Conservation (phyloP, 2,888 invertebrate genomes). For the Cordylochernes scorpioides region DNA sequence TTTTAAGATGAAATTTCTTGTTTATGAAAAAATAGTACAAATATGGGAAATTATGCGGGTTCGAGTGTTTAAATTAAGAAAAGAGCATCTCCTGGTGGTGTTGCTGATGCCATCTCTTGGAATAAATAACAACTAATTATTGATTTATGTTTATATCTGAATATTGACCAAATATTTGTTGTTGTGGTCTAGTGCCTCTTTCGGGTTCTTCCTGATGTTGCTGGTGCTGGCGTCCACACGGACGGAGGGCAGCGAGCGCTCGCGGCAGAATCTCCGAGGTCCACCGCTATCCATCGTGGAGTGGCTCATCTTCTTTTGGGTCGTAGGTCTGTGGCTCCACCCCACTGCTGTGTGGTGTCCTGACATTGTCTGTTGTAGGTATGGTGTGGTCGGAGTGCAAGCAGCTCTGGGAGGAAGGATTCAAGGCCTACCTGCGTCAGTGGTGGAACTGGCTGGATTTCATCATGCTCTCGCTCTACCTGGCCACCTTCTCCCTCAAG, state of each 20-base stretch:
- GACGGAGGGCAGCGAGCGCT: slow-evolving; percentile 17
- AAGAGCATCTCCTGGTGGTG: no score
- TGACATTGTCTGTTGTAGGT: no score
- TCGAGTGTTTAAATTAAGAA: slow-evolving; percentile 1
- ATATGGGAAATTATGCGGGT: no score
- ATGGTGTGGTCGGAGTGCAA: slow-evolving; percentile 31
- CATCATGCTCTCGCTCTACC: slow-evolving; percentile 29
- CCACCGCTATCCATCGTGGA: slow-evolving; percentile 28
- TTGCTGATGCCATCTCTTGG: no score
- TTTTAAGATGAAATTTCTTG: not conserved
- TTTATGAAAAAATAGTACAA: no score
- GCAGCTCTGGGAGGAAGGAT: slow-evolving; percentile 29
- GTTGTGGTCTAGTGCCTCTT: slow-evolving; percentile 27
- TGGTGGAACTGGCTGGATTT: slow-evolving; percentile 34
- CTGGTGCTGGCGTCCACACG: slow-evolving; percentile 26
- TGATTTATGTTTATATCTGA: no score
- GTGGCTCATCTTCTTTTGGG: slow-evolving; percentile 28
- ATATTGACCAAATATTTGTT: not conserved
- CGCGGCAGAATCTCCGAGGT: slow-evolving; percentile 22
- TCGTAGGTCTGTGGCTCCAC: slow-evolving; percentile 22
- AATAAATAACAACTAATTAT: no score
- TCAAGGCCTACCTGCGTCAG: slow-evolving; percentile 27
- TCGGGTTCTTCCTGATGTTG: slow-evolving; percentile 27
- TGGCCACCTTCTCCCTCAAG: slow-evolving; percentile 27
- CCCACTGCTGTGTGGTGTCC: not conserved